Evolutionary conservation across 1,140 invertebrate genomes (phyloP).

Genomic region (Pentalonia nigronervosa): DNA sequence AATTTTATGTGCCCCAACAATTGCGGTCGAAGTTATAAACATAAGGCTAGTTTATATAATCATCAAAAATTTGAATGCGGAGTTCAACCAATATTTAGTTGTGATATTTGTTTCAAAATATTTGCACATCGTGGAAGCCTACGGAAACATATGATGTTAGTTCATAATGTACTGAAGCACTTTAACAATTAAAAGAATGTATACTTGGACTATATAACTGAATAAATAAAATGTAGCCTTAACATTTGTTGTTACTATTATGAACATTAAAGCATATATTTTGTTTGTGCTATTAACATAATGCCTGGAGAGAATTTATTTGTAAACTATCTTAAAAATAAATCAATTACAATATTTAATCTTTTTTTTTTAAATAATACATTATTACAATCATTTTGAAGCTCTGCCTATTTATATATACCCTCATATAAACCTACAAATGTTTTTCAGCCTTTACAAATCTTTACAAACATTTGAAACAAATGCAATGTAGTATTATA

Average conservation of each 20-base stretch:
- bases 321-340: not conserved
- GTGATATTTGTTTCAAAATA: constrained; percentile 59
- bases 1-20: not conserved
- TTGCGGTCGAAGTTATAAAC: constrained; percentile 58
- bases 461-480: constrained; percentile 59
- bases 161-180: constrained; percentile 61
- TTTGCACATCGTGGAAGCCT: constrained; percentile 4
- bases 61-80: constrained; percentile 63
- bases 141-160: constrained; percentile 60
- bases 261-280: not conserved
- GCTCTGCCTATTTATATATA: not conserved
- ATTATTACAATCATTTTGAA: not conserved
- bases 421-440: constrained; percentile 59
- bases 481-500: constrained; percentile 65
- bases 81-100: constrained; percentile 61
- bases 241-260: not conserved
- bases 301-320: too few relatives aligned
- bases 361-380: not conserved
- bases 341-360: not conserved
- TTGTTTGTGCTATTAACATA: not conserved
- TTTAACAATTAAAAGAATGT: not conserved
- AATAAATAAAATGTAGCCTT: not conserved
- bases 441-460: not conserved
- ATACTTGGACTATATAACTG: too few relatives aligned
- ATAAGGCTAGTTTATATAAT: constrained; percentile 56